Percentiles rank a stretch among this genome's conserved stretches.
Conservation (phyloP, 2,797 vertebrate genomes). For the Toxotes lorentzi region DNA sequence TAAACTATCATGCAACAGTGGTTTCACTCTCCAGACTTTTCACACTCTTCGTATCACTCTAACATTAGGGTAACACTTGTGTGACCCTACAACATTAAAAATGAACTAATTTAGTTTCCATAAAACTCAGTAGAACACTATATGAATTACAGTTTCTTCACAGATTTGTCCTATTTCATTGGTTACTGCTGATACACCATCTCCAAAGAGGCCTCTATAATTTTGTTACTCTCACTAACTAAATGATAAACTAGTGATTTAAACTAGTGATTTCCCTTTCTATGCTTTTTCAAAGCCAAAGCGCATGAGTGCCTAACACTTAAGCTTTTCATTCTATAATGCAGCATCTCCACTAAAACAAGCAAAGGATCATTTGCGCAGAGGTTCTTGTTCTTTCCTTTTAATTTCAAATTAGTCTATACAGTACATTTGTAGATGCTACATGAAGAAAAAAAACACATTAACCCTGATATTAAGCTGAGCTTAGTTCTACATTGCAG, state of each 20-base stretch:
- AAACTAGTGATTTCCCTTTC: slow-evolving; percentile 11
- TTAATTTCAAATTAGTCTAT: neutral
- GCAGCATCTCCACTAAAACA: slow-evolving; percentile 4
- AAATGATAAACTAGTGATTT: slow-evolving; percentile 13
- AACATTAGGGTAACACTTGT: slow-evolving; percentile 3
- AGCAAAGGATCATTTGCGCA: neutral
- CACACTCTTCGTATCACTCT: slow-evolving; percentile 11
- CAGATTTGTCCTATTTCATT: slow-evolving; percentile 17
- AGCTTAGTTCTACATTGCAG: slow-evolving; percentile 27
- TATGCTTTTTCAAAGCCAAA: slow-evolving; percentile 23
- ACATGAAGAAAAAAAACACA: slow-evolving; percentile 8
- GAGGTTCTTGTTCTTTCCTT: neutral
- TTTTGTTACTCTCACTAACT: neutral
- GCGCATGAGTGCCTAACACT: neutral
- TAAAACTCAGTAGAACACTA: slow-evolving; percentile 2
- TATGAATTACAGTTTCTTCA: neutral
- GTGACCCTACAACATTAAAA: neutral
- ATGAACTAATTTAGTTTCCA: neutral
- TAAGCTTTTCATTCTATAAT: slow-evolving; percentile 15
- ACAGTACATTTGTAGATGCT: slow-evolving; percentile 3
- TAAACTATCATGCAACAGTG: slow-evolving; percentile 7
- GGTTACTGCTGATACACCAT: neutral
- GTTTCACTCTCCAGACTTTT: slow-evolving; percentile 13
- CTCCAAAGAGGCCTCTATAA: neutral
- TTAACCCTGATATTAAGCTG: neutral